A percentile compares a stretch with the other conserved stretches of the same genome.
phyloP scores from a whole-genome alignment of 2,888 invertebrate species.

The Cheilosia urbana region DNA sequence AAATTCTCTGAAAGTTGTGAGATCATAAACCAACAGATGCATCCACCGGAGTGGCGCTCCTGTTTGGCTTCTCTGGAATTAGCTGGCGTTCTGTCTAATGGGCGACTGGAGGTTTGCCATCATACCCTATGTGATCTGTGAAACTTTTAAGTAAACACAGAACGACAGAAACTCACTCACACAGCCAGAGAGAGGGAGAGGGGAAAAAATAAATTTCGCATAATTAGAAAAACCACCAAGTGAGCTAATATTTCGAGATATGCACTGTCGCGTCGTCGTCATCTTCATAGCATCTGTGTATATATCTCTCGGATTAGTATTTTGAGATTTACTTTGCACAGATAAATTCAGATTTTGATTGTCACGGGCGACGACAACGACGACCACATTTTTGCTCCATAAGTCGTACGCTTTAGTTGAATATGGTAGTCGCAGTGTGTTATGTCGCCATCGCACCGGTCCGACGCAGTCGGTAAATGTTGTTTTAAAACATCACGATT shows the following conservation, averaged over 20 bases:
- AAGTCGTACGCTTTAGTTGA: conserved; percentile 38
- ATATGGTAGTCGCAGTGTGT: conserved; percentile 31
- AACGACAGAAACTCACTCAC: conserved; percentile 8
- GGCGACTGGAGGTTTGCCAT: conserved; percentile 7
- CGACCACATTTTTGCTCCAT: conserved; percentile 27
- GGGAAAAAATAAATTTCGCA: conserved; percentile 77
- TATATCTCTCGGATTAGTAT: conserved; percentile 34
- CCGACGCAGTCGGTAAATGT: background rate
- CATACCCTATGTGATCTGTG: background rate
- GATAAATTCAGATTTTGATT: conserved; percentile 57
- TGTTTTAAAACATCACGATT: conserved; percentile 31
- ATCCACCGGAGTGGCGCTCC: conserved; percentile 31
- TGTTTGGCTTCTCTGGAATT: conserved; percentile 28
- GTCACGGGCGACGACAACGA: conserved; percentile 39
- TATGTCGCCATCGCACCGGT: background rate
- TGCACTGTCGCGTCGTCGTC: conserved; percentile 28
- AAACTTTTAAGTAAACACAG: conserved; percentile 60
- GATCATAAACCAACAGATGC: conserved; percentile 72
- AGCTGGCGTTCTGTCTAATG: conserved; percentile 6
- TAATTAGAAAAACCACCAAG: conserved; percentile 79
- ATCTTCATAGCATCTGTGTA: conserved; percentile 15
- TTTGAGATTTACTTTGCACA: conserved; percentile 51
- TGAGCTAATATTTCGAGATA: conserved; percentile 68
- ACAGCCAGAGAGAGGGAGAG: background rate
- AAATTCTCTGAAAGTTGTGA: conserved; percentile 42